Percentiles rank a stretch among this genome's conserved stretches.
These are phyloP conservation scores for Brachionus koreanus DNA, from an alignment of 1,140 invertebrate species.

Conservation along the genomic window DNA sequence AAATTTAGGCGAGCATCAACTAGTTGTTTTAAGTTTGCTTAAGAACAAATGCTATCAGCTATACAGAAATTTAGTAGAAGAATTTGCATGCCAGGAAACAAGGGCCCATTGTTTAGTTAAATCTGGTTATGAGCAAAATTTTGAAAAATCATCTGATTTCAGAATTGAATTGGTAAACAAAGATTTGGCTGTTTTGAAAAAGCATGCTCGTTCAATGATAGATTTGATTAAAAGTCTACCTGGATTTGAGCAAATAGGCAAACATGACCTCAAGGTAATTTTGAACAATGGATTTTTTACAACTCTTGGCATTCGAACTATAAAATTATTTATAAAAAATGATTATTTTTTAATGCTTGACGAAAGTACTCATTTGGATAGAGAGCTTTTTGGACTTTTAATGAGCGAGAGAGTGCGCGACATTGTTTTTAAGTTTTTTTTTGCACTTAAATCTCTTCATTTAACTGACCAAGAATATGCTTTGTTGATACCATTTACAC, in stretches of 20 bases:
- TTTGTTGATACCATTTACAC: neutral
- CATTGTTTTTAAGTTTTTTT: slow-evolving; percentile 27
- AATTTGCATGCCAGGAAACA: slow-evolving; percentile 6
- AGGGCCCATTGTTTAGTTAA: neutral
- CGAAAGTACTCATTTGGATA: neutral
- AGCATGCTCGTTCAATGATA: neutral
- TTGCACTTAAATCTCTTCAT: neutral
- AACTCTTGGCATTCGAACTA: neutral
- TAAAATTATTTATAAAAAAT: neutral
- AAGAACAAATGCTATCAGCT: slow-evolving; percentile 15
- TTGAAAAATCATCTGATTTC: neutral
- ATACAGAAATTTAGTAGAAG: neutral
- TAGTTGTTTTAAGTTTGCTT: neutral
- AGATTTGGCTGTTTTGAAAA: neutral
- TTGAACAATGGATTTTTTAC: neutral
- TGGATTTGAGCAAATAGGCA: neutral
- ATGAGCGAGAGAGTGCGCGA: neutral
- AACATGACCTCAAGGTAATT: neutral
- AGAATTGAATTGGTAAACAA: neutral
- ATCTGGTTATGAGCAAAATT: neutral
- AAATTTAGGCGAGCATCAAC: neutral
- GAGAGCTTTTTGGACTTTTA: neutral
- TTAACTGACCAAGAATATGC: neutral
- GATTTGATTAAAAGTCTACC: neutral
- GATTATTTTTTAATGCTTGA: slow-evolving; percentile 36